A percentile compares a stretch with the other conserved stretches of the same genome.
Conservation (phyloP, 2,113 vertebrate genomes). For the Otus sunia region DNA sequence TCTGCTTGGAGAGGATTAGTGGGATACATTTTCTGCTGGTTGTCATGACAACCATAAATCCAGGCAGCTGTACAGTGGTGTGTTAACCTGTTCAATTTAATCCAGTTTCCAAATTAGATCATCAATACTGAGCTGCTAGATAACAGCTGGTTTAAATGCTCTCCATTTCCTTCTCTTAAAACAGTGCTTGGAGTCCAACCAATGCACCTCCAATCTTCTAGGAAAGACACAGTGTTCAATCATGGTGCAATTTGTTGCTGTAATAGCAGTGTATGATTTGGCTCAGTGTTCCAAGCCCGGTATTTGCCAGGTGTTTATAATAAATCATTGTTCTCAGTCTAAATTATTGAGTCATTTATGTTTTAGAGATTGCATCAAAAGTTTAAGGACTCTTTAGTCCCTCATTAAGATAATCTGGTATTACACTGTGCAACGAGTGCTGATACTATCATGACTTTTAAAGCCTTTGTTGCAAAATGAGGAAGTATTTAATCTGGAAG, state of each 20-base stretch:
- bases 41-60: slow-evolving; percentile 38
- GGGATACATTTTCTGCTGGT: slow-evolving; percentile 30
- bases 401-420: not conserved
- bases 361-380: not conserved
- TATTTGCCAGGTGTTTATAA: not conserved
- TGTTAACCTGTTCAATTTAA: slow-evolving; percentile 31
- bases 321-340: not conserved
- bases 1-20: not conserved
- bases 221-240: not conserved
- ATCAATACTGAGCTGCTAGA: not conserved
- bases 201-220: not conserved
- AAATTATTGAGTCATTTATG: not conserved
- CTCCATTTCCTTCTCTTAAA: not conserved
- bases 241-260: not conserved
- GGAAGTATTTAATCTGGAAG: not conserved
- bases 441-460: not conserved
- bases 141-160: not conserved
- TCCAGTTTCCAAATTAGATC: slow-evolving; percentile 39
- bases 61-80: not conserved
- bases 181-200: accelerated
- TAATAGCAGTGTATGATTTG: not conserved
- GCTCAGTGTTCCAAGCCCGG: accelerated
- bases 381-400: not conserved
- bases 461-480: not conserved
- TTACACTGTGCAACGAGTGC: not conserved